Evolutionary conservation across 2,888 invertebrate genomes (phyloP).

Genomic region (Drosophila pullipes): DNA sequence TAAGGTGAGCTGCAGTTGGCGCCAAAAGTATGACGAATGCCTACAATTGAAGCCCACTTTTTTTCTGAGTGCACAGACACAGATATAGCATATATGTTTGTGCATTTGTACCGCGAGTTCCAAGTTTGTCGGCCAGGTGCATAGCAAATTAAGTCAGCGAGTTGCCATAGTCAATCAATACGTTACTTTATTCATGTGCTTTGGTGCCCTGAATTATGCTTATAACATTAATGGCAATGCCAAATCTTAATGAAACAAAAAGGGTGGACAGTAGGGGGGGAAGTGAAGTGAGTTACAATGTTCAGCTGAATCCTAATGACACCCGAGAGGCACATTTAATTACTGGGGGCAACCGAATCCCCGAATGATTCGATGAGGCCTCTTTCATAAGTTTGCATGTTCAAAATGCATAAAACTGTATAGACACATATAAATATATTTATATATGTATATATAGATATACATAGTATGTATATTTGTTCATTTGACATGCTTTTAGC

Average conservation of each 20-base stretch:
- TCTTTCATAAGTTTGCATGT: conserved; percentile 63
- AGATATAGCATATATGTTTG: conserved; percentile 26
- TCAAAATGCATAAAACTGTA: conserved; percentile 71
- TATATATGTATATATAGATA: conserved; percentile 2
- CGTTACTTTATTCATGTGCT: conserved; percentile 64
- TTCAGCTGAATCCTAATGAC: conserved; percentile 43
- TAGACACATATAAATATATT: conserved; percentile 28
- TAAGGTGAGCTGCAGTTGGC: too few relatives aligned
- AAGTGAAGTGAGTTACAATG: neutral
- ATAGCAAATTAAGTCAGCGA: conserved; percentile 37
- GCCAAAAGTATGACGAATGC: neutral
- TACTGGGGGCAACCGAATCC: conserved; percentile 25
- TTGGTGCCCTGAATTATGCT: conserved; percentile 58
- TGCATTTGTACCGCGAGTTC: conserved; percentile 33
- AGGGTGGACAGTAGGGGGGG: neutral
- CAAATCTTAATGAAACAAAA: conserved; percentile 23
- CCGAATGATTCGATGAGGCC: conserved; percentile 20
- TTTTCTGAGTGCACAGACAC: neutral
- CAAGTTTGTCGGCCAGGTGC: conserved; percentile 9
- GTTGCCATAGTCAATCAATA: conserved; percentile 66
- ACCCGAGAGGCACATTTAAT: conserved; percentile 61
- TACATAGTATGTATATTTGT: neutral
- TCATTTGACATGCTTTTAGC: conserved; percentile 59
- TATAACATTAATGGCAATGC: conserved; percentile 56
- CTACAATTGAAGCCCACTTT: neutral